Base-by-base conservation (phyloP, 2,113 vertebrate genomes). In the Nyctibius bracteatus region DNA sequence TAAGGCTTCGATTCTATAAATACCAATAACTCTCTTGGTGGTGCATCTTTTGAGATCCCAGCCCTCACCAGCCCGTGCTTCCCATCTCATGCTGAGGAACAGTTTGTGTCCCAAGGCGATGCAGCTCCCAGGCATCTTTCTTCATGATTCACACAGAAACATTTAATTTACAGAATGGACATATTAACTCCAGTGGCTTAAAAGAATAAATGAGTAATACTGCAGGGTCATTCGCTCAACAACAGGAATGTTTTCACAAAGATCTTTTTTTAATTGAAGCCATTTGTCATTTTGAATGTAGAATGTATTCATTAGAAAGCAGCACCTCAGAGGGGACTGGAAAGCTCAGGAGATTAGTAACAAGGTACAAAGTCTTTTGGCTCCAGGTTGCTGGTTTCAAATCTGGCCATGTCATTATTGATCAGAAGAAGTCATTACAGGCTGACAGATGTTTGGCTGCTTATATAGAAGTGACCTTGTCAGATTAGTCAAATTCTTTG, bases 221-320 rank as follows among this genome's bases (percentile, higher is more conserved):
- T 86, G 49, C 87, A 61, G 81, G 37, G 62, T 90, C 12, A 1
- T 78, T 91, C 23, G 1, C 84, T 92, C 71, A 71, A 72, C 62
- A 85, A 65, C 0, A 5, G 63, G 81, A 82, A 74, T 95, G 77
- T 88, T 97, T 96, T 96, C 88, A 43, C 86, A 24, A 28, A 94
- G 90, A 96, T 90, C 57, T 80, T 68, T 78, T 79, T 94, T 88
- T 96, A 97, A 96, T 97, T 96, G 96, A 96, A 96, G 88, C 68
- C 79, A 94, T 97, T 96, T 96, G 91, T 97, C 96, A 97, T 96
- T 85, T 95, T 94, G 94, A 96, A 80, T 82, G 75, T 57, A 41
- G 70, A 95, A 94, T 67, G 73, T 96, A 90, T 96, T 97, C 88
- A 94, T 97, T 96, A 94, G 88, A 67, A 94, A 93, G 88, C 73